Conservation (phyloP, 2,797 vertebrate species). For the Melanotaenia maccullochi region DNA sequence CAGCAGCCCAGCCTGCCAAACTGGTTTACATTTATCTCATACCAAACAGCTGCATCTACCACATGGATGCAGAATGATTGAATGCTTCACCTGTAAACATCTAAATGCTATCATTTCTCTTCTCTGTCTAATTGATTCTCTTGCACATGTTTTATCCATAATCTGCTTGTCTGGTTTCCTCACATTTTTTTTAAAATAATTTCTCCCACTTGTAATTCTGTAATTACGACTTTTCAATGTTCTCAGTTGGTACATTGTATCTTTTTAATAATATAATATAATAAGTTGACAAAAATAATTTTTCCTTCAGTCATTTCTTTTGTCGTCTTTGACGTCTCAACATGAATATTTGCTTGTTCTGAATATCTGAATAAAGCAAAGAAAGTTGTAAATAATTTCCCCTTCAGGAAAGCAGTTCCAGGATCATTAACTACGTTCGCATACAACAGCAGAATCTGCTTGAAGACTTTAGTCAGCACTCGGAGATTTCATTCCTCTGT, state of each 20-base stretch:
- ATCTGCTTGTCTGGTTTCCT: conserved; percentile 22
- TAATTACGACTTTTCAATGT: background rate
- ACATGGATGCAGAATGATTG: conserved; percentile 17
- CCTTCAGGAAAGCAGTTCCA: background rate
- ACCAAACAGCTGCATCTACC: conserved; percentile 41
- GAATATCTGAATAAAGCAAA: conserved; percentile 27
- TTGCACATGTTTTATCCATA: conserved; percentile 25
- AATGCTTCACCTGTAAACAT: conserved; percentile 46
- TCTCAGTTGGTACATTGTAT: conserved; percentile 9
- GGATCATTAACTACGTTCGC: conserved; percentile 15
- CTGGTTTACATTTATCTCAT: conserved; percentile 51
- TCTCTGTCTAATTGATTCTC: conserved; percentile 34
- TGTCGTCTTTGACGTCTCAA: conserved; percentile 20
- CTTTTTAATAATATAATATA: background rate
- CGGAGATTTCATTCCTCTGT: conserved; percentile 2
- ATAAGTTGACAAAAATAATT: background rate
- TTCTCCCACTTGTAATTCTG: background rate
- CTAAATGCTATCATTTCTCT: conserved; percentile 32
- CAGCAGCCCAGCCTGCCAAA: conserved; percentile 37
- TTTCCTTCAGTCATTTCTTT: conserved; percentile 12
- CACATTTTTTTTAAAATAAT: background rate
- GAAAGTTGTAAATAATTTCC: conserved; percentile 14
- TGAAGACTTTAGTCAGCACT: background rate
- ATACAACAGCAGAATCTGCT: conserved; percentile 3
- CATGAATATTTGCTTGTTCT: conserved; percentile 21